Evolutionary conservation across 2,888 invertebrate species (phyloP), one percentile per base, ranked within the genome.

Genomic region (Polylopha cassiicola): DNA sequence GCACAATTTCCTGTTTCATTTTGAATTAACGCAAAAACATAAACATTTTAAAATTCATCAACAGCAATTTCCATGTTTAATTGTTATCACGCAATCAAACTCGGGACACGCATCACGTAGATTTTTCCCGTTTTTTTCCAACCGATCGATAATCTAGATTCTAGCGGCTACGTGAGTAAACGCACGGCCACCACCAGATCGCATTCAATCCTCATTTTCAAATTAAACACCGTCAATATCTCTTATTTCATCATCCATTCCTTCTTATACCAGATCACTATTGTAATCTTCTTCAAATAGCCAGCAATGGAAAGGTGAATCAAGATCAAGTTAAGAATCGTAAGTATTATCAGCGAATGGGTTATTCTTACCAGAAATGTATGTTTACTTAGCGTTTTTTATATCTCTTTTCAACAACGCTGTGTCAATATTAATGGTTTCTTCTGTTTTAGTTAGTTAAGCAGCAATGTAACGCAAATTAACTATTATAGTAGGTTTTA

Each of bases 121-220:
- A 68, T 73, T 63, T 58, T 61, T 59, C 56, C 51, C 50, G 44
- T 56, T 61, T 70, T 72, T 68, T 69, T 61, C 49, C 45, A 51
- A 58, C 60, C 63, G 51, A 59, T 67, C 58, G 41, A 41, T 47
- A 44, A 73, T 71, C 62, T 69, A 67, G 71, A 67, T 52, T 66
- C 48, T 48, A 37, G 28, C 58, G 74, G 54, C 53, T 74, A 74
- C 76, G 75, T 75, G 74, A 56, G 49, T 34, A 44, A 29, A 17
- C 47, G 62, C 73, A 73, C 69, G 72, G 47, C 47, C 45, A 42
- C 23, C 31, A 34, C 37, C 13, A 33, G 27, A 20, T 10, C 21
- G 8, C 13, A 31, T 24, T 26, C 26, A 16, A 37, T 23, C 15
- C 15, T 5, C 21, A 20, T 9, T 18, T 7, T 26, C 10, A 2